phyloP scores from a whole-genome alignment of 2,113 vertebrate species.

The Thunnus thynnus region DNA sequence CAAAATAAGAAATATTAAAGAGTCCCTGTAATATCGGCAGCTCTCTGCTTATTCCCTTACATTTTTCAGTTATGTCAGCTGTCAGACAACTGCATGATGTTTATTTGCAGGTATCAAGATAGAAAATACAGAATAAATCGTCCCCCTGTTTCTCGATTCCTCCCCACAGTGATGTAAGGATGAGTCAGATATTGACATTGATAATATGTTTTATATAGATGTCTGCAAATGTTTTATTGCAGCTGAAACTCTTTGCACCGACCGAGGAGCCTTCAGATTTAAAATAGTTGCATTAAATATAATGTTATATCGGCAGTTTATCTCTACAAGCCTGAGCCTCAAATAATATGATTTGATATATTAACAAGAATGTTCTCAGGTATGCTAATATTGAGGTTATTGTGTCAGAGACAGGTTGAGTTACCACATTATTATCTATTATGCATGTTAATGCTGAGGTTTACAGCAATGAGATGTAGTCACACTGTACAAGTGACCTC shows the following conservation, averaged over 20 bases:
- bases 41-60: background rate
- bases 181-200: background rate
- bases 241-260: background rate
- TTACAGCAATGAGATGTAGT: conserved; percentile 42
- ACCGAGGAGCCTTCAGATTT: background rate
- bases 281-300: background rate
- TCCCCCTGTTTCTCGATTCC: background rate
- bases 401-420: background rate
- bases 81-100: background rate
- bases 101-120: background rate
- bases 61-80: background rate
- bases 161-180: background rate
- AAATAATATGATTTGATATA: background rate
- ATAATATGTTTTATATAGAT: background rate
- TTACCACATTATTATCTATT: conserved; percentile 36
- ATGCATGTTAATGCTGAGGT: conserved; percentile 66
- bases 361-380: background rate
- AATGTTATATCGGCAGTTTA: background rate
- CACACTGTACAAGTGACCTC: conserved; percentile 62
- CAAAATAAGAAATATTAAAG: background rate
- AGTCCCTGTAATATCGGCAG: background rate
- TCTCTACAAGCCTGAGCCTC: background rate
- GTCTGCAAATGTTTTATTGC: background rate
- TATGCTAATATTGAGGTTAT: conserved; percentile 60
- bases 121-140: background rate